A percentile compares a stretch with the other conserved stretches of the same genome.
Evolutionary conservation across 92 coral and sea anemone species (phyloP).

Genomic region (Muricea muricata): DNA sequence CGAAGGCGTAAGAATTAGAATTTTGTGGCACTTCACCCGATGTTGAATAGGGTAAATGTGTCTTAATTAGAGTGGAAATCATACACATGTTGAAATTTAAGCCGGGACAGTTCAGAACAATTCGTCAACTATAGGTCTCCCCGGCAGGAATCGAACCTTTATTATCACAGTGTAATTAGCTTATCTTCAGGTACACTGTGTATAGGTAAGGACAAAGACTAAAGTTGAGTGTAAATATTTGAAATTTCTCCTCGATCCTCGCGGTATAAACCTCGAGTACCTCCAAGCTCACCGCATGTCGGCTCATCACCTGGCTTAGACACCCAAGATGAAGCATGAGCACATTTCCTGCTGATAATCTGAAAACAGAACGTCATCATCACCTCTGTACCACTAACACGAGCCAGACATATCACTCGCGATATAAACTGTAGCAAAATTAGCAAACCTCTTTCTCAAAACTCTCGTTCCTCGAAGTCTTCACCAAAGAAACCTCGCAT

Average conservation of each 20-base stretch:
- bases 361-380: constrained; percentile 47
- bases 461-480: neutral
- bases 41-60: too few relatives aligned
- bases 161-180: too few relatives aligned
- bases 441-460: neutral
- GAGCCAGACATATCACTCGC: constrained; percentile 6
- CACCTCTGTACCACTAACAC: constrained; percentile 12
- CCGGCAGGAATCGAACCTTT: too few relatives aligned
- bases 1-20: too few relatives aligned
- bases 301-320: constrained; percentile 37
- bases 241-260: neutral
- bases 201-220: too few relatives aligned
- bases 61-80: too few relatives aligned
- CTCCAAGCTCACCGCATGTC: neutral
- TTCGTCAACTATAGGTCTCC: too few relatives aligned
- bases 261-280: neutral
- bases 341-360: constrained; percentile 45
- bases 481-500: neutral
- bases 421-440: neutral
- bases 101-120: too few relatives aligned
- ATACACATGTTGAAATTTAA: too few relatives aligned
- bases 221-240: too few relatives aligned
- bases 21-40: too few relatives aligned
- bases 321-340: constrained; percentile 35
- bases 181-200: too few relatives aligned